phyloP scores from a whole-genome alignment of 2,113 vertebrate genomes.

The Ranitomeya imitator region DNA sequence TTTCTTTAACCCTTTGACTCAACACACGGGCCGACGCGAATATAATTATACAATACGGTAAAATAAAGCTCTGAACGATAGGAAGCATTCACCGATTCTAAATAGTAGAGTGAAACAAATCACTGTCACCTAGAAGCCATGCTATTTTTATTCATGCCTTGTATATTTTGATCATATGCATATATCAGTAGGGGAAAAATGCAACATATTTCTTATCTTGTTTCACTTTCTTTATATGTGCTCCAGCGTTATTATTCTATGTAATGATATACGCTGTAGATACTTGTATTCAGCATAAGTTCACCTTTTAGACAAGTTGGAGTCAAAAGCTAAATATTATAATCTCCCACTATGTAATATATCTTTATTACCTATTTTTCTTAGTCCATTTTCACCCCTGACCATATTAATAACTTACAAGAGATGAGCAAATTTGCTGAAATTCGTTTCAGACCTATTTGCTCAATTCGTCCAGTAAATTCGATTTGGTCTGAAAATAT shows the following conservation, averaged over 20 bases:
- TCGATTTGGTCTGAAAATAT: too few relatives aligned
- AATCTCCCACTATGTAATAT: neutral
- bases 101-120: neutral
- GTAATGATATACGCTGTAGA: neutral
- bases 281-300: neutral
- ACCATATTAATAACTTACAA: too few relatives aligned
- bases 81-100: neutral
- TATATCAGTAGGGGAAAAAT: slow-evolving; percentile 18
- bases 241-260: neutral
- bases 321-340: neutral
- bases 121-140: neutral
- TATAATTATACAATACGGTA: neutral
- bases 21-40: neutral
- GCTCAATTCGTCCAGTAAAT: too few relatives aligned
- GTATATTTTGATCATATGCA: slow-evolving; percentile 45
- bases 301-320: neutral
- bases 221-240: neutral
- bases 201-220: neutral
- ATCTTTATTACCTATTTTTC: neutral
- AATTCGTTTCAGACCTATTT: too few relatives aligned
- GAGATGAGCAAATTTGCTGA: too few relatives aligned
- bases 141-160: slow-evolving; percentile 42
- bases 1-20: neutral
- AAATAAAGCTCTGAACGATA: neutral
- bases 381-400: too few relatives aligned